Evolutionary conservation across 2,888 invertebrate genomes (phyloP), one percentile per base, ranked within the genome.

Genomic region (Operophtera brumata): DNA sequence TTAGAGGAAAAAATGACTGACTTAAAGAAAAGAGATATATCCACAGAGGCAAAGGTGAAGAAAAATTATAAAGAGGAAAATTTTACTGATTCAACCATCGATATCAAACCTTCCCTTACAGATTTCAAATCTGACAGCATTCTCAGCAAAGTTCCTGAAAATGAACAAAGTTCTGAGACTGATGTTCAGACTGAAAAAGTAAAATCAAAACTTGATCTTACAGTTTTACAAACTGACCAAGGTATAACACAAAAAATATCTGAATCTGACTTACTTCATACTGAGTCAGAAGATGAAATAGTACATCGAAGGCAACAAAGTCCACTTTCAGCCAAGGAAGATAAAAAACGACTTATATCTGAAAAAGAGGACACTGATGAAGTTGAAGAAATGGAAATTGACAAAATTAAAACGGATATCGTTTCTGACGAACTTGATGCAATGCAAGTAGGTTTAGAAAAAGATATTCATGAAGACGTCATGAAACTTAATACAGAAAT

Each of bases 1-100:
- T 65, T 89, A 25, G 89, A 89, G 73, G 89, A 89, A 73, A 88
- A 86, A 75, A 81, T 87, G 25, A 71, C 83, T 2, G 80, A 84
- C 51, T 63, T 89, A 30, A 87, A 83, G 61, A 78, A 71, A 58
- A 82, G 75, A 63, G 85, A 82, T 12, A 36, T 39, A 34, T 11
- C 13, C 12, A 9, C 26, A 6, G 56, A 55, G 14, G n/a, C 11
- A 8, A 5, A 12, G 6, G 20, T 37, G n/a, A 32, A 11, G 2
- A 47, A 25, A 13, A 3, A 8, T 36, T 9, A 50, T n/a, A 35
- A 50, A 34, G 48, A 61, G 10, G 55, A 55, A 48, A 44, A 30
- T 7, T 14, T 14, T 6, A 20, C 11, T 26, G 58, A 55, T 37
- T 51, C 64, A 71, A 70, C 76, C 74, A 77, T 79, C 74, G 78